A percentile compares a stretch with the other conserved stretches of the same genome.
These are phyloP conservation scores for Myiotriccus ornatus DNA, from an alignment of 2,797 vertebrate species.

Conservation along the genomic window DNA sequence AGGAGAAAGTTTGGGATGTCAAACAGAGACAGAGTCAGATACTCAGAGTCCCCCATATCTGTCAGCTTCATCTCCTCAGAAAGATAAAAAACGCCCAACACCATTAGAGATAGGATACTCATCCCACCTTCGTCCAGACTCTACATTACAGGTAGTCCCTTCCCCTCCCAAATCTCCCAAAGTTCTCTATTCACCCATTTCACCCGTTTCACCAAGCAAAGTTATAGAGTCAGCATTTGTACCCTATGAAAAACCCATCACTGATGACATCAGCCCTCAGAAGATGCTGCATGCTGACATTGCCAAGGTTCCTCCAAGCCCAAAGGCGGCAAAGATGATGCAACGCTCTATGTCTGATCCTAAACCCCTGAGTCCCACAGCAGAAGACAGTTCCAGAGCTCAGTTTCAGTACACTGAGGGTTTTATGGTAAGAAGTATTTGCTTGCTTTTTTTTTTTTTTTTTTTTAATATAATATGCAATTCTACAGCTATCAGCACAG, in stretches of 20 bases:
- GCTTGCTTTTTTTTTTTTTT: constrained; percentile 20
- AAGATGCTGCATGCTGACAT: constrained; percentile 89
- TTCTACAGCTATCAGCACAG: neutral
- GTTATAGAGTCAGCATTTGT: constrained; percentile 86
- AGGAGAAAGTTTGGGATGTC: constrained; percentile 93
- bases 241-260: constrained; percentile 91
- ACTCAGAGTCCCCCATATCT: constrained; percentile 77
- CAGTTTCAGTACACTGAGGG: constrained; percentile 91
- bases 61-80: constrained; percentile 81
- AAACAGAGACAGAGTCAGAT: constrained; percentile 92
- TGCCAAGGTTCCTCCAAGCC: constrained; percentile 87
- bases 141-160: constrained; percentile 80
- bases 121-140: constrained; percentile 87
- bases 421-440: constrained; percentile 87
- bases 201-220: constrained; percentile 90
- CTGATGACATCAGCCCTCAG: constrained; percentile 83
- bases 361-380: constrained; percentile 91
- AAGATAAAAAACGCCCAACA: constrained; percentile 88
- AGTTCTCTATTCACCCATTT: constrained; percentile 90
- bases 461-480: neutral
- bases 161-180: constrained; percentile 91
- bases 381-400: constrained; percentile 88
- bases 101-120: constrained; percentile 91
- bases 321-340: constrained; percentile 88
- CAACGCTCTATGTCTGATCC: constrained; percentile 95